phyloP scores from a whole-genome alignment of 2,113 vertebrate genomes.

The Vicugna pacos region DNA sequence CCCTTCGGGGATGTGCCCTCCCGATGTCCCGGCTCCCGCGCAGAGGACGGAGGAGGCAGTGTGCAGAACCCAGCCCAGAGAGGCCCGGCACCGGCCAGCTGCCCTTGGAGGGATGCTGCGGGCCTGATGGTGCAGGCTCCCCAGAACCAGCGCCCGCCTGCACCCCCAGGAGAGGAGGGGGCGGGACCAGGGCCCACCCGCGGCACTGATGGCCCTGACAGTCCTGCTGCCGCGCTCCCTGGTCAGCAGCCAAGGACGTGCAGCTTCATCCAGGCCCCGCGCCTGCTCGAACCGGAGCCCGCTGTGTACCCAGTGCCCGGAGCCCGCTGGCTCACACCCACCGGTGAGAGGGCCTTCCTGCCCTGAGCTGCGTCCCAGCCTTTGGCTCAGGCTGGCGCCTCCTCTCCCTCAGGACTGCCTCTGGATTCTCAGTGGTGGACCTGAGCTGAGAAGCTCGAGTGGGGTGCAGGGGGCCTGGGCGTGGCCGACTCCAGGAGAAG shows the following conservation, averaged over 20 bases:
- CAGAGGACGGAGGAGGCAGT: not conserved
- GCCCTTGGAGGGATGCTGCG: not conserved
- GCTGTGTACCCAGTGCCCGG: not conserved
- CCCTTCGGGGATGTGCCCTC: not conserved
- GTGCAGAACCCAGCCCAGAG: too few relatives aligned
- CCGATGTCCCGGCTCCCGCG: rapidly evolving
- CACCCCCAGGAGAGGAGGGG: rapidly evolving
- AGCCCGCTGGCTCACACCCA: not conserved
- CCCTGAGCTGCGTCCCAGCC: too few relatives aligned
- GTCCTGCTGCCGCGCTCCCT: not conserved
- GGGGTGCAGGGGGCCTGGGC: not conserved
- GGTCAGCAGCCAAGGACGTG: not conserved
- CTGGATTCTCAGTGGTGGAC: not conserved
- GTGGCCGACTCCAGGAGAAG: not conserved
- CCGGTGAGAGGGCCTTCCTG: too few relatives aligned
- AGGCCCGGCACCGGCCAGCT: not conserved
- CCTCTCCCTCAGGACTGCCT: not conserved
- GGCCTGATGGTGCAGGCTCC: not conserved
- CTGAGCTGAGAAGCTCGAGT: not conserved
- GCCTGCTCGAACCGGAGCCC: not conserved
- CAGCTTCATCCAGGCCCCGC: not conserved
- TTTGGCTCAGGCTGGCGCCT: not conserved
- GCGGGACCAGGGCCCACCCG: not conserved
- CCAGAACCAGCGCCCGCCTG: not conserved
- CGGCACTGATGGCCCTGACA: not conserved